Evolutionary conservation across 1,140 invertebrate genomes (phyloP).

Genomic region (Oreohelix idahoensis): DNA sequence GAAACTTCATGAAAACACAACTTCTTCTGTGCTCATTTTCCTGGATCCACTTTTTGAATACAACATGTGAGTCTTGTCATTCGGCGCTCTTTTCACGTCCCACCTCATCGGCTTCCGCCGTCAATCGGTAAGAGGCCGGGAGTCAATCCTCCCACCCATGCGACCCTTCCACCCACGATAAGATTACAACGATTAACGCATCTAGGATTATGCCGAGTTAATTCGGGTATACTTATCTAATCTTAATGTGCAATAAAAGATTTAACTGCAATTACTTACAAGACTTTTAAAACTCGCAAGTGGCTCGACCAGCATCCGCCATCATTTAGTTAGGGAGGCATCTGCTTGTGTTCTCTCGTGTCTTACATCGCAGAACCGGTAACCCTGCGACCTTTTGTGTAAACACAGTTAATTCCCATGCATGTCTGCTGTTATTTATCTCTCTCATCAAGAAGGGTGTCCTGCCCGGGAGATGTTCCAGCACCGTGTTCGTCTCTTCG

Average conservation of each 20-base stretch:
- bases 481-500: slow-evolving; percentile 9
- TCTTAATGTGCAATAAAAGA: background rate
- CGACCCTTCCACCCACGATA: background rate
- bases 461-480: background rate
- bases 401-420: slow-evolving; percentile 38
- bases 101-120: background rate
- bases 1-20: background rate
- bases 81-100: background rate
- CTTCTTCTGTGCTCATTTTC: background rate
- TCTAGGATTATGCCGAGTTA: background rate
- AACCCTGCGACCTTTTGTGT: slow-evolving; percentile 29
- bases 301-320: background rate
- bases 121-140: background rate
- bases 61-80: background rate
- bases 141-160: background rate
- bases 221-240: slow-evolving; percentile 8
- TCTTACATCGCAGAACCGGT: slow-evolving; percentile 31
- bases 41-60: background rate
- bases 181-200: background rate
- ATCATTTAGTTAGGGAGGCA: background rate
- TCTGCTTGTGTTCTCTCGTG: slow-evolving; percentile 5
- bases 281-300: slow-evolving; percentile 8
- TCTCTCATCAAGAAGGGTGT: slow-evolving; percentile 26
- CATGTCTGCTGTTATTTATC: slow-evolving; percentile 33
- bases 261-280: slow-evolving; percentile 30